phyloP scores from a whole-genome alignment of 2,113 vertebrate genomes.

The Orientallactaga bullata region DNA sequence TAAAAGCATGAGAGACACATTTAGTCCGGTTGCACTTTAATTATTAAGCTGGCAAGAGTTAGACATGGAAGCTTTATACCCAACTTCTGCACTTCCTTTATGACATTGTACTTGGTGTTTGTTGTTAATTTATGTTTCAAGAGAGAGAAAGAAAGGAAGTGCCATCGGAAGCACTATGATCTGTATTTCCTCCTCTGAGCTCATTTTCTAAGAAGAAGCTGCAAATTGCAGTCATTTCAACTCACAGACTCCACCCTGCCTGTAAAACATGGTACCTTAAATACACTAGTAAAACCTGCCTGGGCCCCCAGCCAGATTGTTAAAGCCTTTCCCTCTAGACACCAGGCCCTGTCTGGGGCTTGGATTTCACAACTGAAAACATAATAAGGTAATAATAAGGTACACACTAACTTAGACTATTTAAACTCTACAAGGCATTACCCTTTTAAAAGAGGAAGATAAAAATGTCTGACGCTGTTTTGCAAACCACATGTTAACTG shows the following conservation, averaged over 20 bases:
- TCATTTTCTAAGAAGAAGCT: constrained; percentile 37
- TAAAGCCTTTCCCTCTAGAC: constrained; percentile 9
- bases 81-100: background rate
- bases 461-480: constrained; percentile 13
- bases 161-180: background rate
- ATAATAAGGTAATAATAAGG: constrained; percentile 64
- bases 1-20: background rate
- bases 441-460: constrained; percentile 33
- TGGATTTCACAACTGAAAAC: constrained; percentile 42
- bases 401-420: background rate
- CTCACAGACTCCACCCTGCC: constrained; percentile 1
- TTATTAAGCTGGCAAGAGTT: constrained; percentile 15
- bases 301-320: background rate
- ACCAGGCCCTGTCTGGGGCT: background rate
- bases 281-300: constrained; percentile 50
- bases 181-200: background rate
- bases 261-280: constrained; percentile 38
- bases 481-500: background rate
- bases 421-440: constrained; percentile 22
- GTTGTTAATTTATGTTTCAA: background rate
- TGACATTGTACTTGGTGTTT: background rate
- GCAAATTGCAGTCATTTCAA: constrained; percentile 39
- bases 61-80: background rate
- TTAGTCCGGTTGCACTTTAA: constrained; percentile 10
- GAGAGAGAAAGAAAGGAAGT: background rate